Evolutionary conservation across 2,797 vertebrate species (phyloP), one percentile per base, ranked within the genome.

Genomic region (Chanos chanos): DNA sequence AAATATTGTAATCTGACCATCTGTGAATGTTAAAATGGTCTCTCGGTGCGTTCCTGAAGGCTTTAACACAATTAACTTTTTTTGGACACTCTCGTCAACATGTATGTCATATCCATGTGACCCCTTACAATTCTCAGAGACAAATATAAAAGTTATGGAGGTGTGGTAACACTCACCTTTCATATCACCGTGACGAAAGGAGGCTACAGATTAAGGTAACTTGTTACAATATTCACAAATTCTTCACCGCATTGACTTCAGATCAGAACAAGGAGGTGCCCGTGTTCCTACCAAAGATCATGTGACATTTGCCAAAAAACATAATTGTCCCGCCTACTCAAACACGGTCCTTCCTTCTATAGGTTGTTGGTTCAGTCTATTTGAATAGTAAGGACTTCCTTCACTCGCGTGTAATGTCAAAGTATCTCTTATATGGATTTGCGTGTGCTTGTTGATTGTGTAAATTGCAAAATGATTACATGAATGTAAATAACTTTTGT

Each of bases 221-320:
- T 54, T 37, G 33, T 31, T 52, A 18, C 48, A 40, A 54, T 63
- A 54, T 51, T 41, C 39, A 36, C 49, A 12, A 21, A 47, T 49
- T 16, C 51, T 37, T 47, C 47, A 13, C 61, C 61, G 52, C 30
- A 27, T 53, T 48, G n/a, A 22, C 49, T 34, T 63, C 39, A 54
- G 36, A 55, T 48, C 28, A 53, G 54, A 73, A 68, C 54, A 71
- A 65, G 74, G 74, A 62, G 74, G 74, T 3, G 74, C 71, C 68
- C 68, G 44, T 66, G 61, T 60, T 73, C 59, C 61, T 21, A 40
- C 54, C 22, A 27, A 12, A 21, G 54, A 33, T 76, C 74, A 73
- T 54, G 71, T 73, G 74, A 76, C 68, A 33, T 43, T 0, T n/a
- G 36, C 48, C 31, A 21, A 10, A 21, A 56, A 15, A 27, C 34